Evolutionary conservation across 1,140 invertebrate species (phyloP).

Genomic region (Caligus rogercresseyi): DNA sequence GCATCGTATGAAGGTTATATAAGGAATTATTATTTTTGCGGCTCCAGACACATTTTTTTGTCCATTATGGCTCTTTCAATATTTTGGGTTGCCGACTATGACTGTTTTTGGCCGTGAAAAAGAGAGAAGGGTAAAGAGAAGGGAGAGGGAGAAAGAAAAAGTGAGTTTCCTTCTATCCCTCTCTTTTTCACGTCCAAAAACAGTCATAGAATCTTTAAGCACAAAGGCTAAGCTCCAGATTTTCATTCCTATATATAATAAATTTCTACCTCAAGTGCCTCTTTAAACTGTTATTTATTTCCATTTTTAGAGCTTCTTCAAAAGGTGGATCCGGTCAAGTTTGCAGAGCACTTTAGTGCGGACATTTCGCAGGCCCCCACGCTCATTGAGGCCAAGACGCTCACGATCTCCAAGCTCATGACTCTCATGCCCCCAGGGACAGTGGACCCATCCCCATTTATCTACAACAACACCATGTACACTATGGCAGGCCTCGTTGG

Average conservation of each 20-base stretch:
- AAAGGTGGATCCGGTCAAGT: slow-evolving; percentile 16
- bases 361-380: slow-evolving; percentile 12
- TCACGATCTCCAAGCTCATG: slow-evolving; percentile 20
- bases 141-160: no score
- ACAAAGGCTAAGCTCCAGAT: not conserved
- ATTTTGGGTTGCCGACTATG: no score
- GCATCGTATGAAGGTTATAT: no score
- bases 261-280: no score
- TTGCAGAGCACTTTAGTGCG: slow-evolving; percentile 9
- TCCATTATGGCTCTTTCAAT: not conserved
- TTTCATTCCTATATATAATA: no score
- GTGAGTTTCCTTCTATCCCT: no score
- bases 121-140: no score
- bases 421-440: slow-evolving; percentile 18
- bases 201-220: no score
- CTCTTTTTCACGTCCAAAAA: no score
- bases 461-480: slow-evolving; percentile 21
- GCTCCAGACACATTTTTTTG: not conserved
- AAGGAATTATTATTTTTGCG: no score
- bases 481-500: slow-evolving; percentile 18
- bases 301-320: slow-evolving; percentile 12
- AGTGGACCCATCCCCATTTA: slow-evolving; percentile 18
- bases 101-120: no score
- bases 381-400: slow-evolving; percentile 17
- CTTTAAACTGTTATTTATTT: no score